Evolutionary conservation across 1,140 invertebrate species (phyloP), one percentile per base, ranked within the genome.

Genomic region (Drosophila kanapiae): DNA sequence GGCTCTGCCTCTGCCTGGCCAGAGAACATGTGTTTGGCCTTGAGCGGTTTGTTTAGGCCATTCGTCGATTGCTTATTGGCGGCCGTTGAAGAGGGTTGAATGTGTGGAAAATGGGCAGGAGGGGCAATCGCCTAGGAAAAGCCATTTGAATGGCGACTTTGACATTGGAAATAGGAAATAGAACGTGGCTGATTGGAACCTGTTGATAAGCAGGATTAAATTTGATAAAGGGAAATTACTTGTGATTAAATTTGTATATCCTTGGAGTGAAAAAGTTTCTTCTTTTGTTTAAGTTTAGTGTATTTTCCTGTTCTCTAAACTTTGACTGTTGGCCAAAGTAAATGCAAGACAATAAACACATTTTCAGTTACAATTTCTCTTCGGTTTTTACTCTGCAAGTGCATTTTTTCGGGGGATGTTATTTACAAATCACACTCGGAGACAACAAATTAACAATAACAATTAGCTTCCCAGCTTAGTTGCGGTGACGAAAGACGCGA

Each of bases 11-110:
- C 9, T 10, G 47, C 8, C 13, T 23, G 69, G 49, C 83, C 61
- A 58, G 75, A 61, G 78, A 75, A 90, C 84, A 88, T 90, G 85
- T 84, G 84, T 88, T 88, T 88, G 84, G 81, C 85, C 84, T 88
- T 88, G 84, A 80, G 84, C 84, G 80, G 84, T 87, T 84, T 88
- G 76, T 88, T 88, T 88, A 78, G 83, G 85, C 61, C 79, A 38
- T 53, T 78, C 49, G 53, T 57, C 59, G 57, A 13, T 37, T 47
- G 51, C 14, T 33, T 35, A 38, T 27, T 27, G 35, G 35, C 3
- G 14, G 18, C 16, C 29, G 37, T 51, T 74, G 45, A 74, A 72
- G 70, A 74, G 70, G 70, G 54, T 74, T 72, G 29, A 10, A 11
- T 43, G 18, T 23, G 9, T 3, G 31, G 18, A 42, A 23, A 33